Evolutionary conservation across 2,888 invertebrate species (phyloP), one percentile per base, ranked within the genome.

Genomic region (Perdita meconis): DNA sequence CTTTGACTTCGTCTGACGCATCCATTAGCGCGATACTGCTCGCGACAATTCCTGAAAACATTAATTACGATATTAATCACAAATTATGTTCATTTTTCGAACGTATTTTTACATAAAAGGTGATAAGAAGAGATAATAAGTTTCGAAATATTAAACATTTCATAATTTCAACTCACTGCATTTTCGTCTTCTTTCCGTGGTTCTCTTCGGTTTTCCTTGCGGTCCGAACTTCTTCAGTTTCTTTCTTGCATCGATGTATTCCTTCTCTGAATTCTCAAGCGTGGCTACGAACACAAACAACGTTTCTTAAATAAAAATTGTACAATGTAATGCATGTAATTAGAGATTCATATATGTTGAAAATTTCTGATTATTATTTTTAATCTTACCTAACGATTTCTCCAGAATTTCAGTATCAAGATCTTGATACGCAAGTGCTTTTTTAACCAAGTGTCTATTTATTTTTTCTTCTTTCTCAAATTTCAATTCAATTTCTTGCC

Each of bases 401-500:
- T 95, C 93, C 19, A 96, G 91, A 50, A 94, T 94, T 34, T 94
- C 93, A 44, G 94, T 93, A 92, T 97, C 95, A 92, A 96, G 97
- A 24, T 94, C 93, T 42, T 95, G 94, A 80, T 95, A 94, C 12
- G 95, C 94, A 1, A 97, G 91, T 0, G 97, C 97, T 88, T 95
- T 96, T 89, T 97, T 96, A 3, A 97, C 94, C 70, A 97, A 93
- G 1, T 93, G 92, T n/a, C 94, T 93, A 92, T 97, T 97, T 0
- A 94, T 91, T 89, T 95, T 94, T 89, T 98, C 98, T 92, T 99
- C 99, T 86, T 96, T 96, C 90, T 98, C 98, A 90, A 97, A 99
- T 93, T 99, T 99, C 36, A 96, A 93, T 92, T 98, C 98, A 10
- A 99, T 93, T 87, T 98, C 98, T 66, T 95, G 93, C 13, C 98